A percentile compares a stretch with the other conserved stretches of the same genome.
phyloP scores from a whole-genome alignment of 2,888 invertebrate species.

The Ophioninae sp. region DNA sequence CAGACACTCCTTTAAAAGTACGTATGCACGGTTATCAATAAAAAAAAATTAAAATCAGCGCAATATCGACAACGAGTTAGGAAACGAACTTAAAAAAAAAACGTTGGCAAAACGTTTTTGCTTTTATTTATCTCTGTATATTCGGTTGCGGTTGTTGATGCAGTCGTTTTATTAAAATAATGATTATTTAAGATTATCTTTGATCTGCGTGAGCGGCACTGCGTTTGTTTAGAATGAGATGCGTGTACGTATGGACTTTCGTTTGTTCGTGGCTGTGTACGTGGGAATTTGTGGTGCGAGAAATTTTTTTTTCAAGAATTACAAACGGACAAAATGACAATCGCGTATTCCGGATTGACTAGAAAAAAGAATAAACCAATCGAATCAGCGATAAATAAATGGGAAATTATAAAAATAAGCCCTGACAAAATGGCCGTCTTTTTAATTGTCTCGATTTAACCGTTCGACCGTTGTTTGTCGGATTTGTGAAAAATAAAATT shows the following conservation, averaged over 20 bases:
- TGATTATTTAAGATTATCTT: slow-evolving; percentile 45
- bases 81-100: slow-evolving; percentile 34
- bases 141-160: slow-evolving; percentile 6
- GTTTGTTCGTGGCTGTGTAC: background rate
- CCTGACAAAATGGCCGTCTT: no score
- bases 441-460: background rate
- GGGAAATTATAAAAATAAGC: no score
- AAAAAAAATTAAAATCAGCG: slow-evolving; percentile 35
- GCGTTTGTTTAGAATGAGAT: slow-evolving; percentile 39
- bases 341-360: background rate
- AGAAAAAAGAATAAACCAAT: background rate
- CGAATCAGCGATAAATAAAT: slow-evolving; percentile 1
- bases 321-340: background rate
- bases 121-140: slow-evolving; percentile 9
- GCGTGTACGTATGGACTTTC: slow-evolving; percentile 1
- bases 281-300: background rate
- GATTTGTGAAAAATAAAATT: slow-evolving; percentile 38
- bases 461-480: slow-evolving; percentile 39
- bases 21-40: slow-evolving; percentile 22
- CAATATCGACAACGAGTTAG: slow-evolving; percentile 59
- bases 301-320: background rate
- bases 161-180: background rate
- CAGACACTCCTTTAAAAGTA: slow-evolving; percentile 11
- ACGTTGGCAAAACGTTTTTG: slow-evolving; percentile 53
- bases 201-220: slow-evolving; percentile 61